Percentiles rank a stretch among this genome's conserved stretches.
Conservation (phyloP, 2,888 invertebrate species). For the Hyppa rectilinea region DNA sequence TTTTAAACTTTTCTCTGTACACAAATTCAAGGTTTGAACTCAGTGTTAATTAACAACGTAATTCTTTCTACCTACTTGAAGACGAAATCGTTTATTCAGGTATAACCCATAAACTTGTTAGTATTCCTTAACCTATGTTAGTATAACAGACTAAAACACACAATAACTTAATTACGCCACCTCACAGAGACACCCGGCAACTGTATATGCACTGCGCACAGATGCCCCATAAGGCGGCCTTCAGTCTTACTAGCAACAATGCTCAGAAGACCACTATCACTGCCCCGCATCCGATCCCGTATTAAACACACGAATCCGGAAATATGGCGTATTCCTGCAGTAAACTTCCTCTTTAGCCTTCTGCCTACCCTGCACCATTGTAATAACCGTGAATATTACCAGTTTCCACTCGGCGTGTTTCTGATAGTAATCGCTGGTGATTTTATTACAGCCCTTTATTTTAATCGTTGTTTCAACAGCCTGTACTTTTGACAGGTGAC, state of each 20-base stretch:
- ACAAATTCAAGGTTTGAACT: neutral
- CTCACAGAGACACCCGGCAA: no score
- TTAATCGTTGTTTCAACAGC: slow-evolving; percentile 59
- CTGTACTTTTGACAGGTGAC: slow-evolving; percentile 42
- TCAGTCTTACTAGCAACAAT: no score
- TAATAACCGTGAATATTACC: slow-evolving; percentile 66
- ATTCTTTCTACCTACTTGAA: neutral
- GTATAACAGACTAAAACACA: no score
- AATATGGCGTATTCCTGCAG: neutral
- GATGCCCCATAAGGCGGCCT: no score
- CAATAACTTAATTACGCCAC: no score
- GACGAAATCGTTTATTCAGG: no score
- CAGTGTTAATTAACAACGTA: no score
- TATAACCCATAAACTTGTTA: no score
- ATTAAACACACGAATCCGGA: neutral
- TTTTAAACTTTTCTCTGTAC: neutral
- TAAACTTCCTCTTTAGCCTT: slow-evolving; percentile 26
- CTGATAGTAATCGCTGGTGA: slow-evolving; percentile 63
- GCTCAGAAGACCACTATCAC: no score
- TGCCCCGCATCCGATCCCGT: no score
- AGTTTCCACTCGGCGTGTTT: slow-evolving; percentile 55
- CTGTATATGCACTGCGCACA: no score
- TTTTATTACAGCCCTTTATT: slow-evolving; percentile 57
- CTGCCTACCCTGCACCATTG: slow-evolving; percentile 34
- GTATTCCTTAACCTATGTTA: no score